phyloP scores from a whole-genome alignment of 1,140 invertebrate genomes.

The Prorops nasuta region DNA sequence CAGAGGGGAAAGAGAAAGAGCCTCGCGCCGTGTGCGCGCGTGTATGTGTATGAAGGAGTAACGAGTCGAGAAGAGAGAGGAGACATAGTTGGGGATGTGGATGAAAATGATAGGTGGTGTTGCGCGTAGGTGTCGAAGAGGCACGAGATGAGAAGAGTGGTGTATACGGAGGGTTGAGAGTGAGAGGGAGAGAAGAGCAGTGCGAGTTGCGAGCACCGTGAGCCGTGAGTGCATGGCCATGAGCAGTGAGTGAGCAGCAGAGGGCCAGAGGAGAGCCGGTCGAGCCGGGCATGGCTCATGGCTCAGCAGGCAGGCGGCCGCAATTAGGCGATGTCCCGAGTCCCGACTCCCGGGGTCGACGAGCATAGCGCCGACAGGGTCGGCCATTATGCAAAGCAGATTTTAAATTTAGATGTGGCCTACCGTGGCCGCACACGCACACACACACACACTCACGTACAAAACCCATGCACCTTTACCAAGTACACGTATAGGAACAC shows the following conservation, averaged over 20 bases:
- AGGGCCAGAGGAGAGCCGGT: conserved; percentile 40
- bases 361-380: conserved; percentile 16
- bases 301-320: conserved; percentile 46
- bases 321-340: conserved; percentile 49
- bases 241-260: conserved; percentile 24
- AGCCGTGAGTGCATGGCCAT: no score
- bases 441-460: no score
- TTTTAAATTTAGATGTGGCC: conserved; percentile 56
- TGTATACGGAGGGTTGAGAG: neutral
- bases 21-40: conserved; percentile 3
- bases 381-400: conserved; percentile 55
- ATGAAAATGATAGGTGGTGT: no score
- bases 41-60: neutral
- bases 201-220: no score
- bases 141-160: neutral
- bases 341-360: conserved; percentile 13
- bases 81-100: no score
- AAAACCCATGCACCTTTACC: no score
- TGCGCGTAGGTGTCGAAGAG: no score
- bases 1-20: no score
- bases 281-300: conserved; percentile 25
- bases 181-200: neutral
- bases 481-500: no score
- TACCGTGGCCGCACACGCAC: conserved; percentile 30
- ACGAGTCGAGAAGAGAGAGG: neutral